Base-by-base conservation (phyloP, 1,140 invertebrate species). In the Ceratina japonica region DNA sequence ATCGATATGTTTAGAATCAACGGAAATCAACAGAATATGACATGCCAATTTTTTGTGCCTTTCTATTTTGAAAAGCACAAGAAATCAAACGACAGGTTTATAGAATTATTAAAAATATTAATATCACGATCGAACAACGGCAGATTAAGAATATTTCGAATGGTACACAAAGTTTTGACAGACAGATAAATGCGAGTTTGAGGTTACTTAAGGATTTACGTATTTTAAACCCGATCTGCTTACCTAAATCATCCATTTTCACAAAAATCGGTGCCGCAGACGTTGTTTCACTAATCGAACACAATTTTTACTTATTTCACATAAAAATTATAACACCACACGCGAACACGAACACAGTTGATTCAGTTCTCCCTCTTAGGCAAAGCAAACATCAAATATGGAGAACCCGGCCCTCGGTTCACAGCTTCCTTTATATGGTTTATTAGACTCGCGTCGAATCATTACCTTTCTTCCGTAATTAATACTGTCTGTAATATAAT, bases 191-290 rank as follows among this genome's bases (percentile, higher is more conserved):
- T 37, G 49, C 3, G 20, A 24, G 18, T 83, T 86, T 58, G 82
- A 87, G 86, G 86, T 87, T 87, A 87, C 20, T 56, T 82, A 12
- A 24, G 12, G 2, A 49, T 24, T 54, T 31, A 12, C 2, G 13
- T 7, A 37, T 51, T 31, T 72, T 18, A 71, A 59, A 44, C 31
- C 24, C 13, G 58, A 54, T 22, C 70, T 75, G 86, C 85, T 88
- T 78, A 89, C 89, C 89, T 61, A 90, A 74, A 82, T 90, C 89
- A 69, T 90, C 89, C 89, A 90, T 90, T 37, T 70, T 85, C 54
- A 58, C 51, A 7, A 65, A 74, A 51, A 49, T 58, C 44, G 10
- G 51, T 18, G 3, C 15, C 18, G n/a, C 15, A 37, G 10, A 49
- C 71, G 74, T 62, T 24, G 1, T 66, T 66, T 5, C 27, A 64